Evolutionary conservation across 2,113 vertebrate species (phyloP), one percentile per base, ranked within the genome.

Genomic region (Oenanthe melanoleuca): DNA sequence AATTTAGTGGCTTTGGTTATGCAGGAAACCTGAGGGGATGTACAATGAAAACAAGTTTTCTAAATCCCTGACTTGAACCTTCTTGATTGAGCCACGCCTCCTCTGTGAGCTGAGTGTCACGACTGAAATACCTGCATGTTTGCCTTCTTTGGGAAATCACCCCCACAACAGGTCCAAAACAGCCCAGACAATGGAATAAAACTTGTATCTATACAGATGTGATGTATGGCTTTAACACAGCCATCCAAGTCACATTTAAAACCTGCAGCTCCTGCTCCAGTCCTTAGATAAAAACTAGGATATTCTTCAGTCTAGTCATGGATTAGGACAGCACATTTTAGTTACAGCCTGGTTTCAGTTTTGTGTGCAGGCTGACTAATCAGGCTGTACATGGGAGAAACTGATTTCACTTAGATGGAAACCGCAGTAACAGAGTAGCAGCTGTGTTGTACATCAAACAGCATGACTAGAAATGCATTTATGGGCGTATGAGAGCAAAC

Each of bases 321-420:
- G 59, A 14, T 80, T 77, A 33, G n/a, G 52, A 55, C 18, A 19
- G 44, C 5, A 71, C 52, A 47, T 74, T 71, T 74, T 37, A 78
- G 59, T 28, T 59, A 17, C 56, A 78, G 20, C 12, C 56, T 21
- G 24, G 11, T 73, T 86, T 86, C 79, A 82, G 4, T 83, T 92
- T 57, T 59, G n/a, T 21, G 40, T 18, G 56, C 42, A 80, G 71
- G 64, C 80, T 91, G 95, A 74, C 92, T 91, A 91, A 80, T 86
- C 91, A 92, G 75, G 33, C 40, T 64, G 23, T 73, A 73, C 0
- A 31, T 86, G 94, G 92, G 75, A 96, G 64, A 92, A 88, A 56
- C 20, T 61, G 33, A 77, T 93, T 64, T 92, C 66, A 29, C 86
- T 90, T 19, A 22, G 11, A 66, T 49, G 55, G 75, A 84, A 95